phyloP scores from a whole-genome alignment of 2,113 vertebrate species.

The Sebastes schlegelii region DNA sequence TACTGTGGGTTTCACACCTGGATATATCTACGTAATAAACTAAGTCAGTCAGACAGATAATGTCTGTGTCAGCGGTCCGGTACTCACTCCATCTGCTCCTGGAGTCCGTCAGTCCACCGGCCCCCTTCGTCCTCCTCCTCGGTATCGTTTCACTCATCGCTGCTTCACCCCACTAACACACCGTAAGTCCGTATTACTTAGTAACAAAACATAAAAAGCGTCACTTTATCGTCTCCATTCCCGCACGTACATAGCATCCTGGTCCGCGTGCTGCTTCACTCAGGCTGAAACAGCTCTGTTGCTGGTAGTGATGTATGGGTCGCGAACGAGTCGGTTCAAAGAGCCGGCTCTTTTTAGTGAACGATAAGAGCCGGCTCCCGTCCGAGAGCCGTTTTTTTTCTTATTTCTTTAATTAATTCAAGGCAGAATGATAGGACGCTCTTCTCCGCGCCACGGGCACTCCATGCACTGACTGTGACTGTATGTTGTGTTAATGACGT shows the following conservation, averaged over 20 bases:
- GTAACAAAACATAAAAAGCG: background rate
- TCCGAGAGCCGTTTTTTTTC: too few species aligned
- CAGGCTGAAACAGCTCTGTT: background rate
- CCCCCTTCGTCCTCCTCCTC: constrained; percentile 25
- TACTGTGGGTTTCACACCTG: background rate
- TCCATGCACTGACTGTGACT: too few species aligned
- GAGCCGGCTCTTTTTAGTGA: too few species aligned
- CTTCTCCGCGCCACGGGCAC: too few species aligned
- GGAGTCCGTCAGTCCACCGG: background rate
- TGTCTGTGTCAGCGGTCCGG: background rate
- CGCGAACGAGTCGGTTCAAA: too few species aligned
- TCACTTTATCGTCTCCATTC: constrained; percentile 28
- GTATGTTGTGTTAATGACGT: too few species aligned
- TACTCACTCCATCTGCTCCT: constrained; percentile 77
- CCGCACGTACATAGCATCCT: constrained; percentile 7
- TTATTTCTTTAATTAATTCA: too few species aligned
- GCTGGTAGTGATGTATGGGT: too few species aligned
- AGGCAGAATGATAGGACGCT: too few species aligned
- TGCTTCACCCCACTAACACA: background rate
- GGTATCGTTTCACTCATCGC: constrained; percentile 63
- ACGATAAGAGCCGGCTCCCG: too few species aligned
- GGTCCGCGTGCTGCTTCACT: constrained; percentile 16
- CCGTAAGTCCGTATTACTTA: background rate
- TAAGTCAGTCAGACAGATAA: too few species aligned
- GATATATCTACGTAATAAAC: background rate